Evolutionary conservation across 2,888 invertebrate genomes (phyloP).

Genomic region (Rugalucina vietnamica): DNA sequence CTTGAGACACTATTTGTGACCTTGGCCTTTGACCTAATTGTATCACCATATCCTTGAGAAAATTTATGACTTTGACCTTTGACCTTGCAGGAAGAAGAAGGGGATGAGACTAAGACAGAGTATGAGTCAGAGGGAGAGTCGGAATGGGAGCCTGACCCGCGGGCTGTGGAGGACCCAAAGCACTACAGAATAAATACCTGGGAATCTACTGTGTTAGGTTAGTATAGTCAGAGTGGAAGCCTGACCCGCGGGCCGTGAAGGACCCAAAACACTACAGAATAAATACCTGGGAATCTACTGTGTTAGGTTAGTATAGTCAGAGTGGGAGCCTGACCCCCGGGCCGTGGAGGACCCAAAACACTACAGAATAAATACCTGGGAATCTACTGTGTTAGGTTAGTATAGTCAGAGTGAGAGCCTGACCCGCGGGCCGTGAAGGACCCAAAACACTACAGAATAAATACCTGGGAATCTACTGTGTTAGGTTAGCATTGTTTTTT

Average conservation of each 20-base stretch:
- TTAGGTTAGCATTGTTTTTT: slow-evolving; percentile 79
- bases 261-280: slow-evolving; percentile 78
- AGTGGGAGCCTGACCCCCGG: slow-evolving; percentile 80
- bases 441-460: slow-evolving; percentile 77
- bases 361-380: slow-evolving; percentile 81
- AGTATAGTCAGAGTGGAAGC: slow-evolving; percentile 76
- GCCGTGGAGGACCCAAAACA: slow-evolving; percentile 76
- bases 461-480: slow-evolving; percentile 81
- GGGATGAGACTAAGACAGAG: slow-evolving; percentile 64
- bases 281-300: slow-evolving; percentile 81
- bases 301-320: slow-evolving; percentile 77
- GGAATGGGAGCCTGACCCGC: slow-evolving; percentile 81
- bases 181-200: slow-evolving; percentile 80
- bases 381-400: slow-evolving; percentile 80
- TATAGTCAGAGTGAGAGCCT: slow-evolving; percentile 78
- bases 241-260: slow-evolving; percentile 76
- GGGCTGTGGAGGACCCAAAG: slow-evolving; percentile 76
- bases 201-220: slow-evolving; percentile 81
- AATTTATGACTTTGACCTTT: neutral
- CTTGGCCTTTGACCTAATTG: no score
- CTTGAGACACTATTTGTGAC: no score
- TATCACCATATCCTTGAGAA: no score
- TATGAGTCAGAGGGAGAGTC: slow-evolving; percentile 60
- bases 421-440: slow-evolving; percentile 77
- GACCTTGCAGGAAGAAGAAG: slow-evolving; percentile 54